Evolutionary conservation across 2,888 invertebrate genomes (phyloP).

Genomic region (Plusia festucae): DNA sequence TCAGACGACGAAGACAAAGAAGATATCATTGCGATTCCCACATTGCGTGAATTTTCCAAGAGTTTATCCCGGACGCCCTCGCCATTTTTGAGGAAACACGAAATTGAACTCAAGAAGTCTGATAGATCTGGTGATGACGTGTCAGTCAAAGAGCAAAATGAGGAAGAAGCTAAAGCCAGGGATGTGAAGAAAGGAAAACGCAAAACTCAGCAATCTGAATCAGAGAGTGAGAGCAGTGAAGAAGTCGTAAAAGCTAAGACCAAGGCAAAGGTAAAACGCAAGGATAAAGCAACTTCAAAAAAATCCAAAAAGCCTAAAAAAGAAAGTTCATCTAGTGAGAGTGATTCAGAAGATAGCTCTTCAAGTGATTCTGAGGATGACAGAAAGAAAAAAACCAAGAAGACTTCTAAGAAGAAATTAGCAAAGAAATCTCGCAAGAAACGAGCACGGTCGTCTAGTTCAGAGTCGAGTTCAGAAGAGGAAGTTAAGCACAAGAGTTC

Average conservation of each 20-base stretch:
- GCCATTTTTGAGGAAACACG: slow-evolving; percentile 93
- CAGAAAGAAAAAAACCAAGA: slow-evolving; percentile 86
- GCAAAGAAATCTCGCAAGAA: slow-evolving; percentile 86
- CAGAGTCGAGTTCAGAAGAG: slow-evolving; percentile 87
- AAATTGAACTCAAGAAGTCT: slow-evolving; percentile 87
- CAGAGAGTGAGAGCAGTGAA: slow-evolving; percentile 85
- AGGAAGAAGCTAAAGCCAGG: slow-evolving; percentile 74
- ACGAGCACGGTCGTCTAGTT: slow-evolving; percentile 84
- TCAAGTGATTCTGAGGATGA: slow-evolving; percentile 87
- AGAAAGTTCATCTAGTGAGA: slow-evolving; percentile 85
- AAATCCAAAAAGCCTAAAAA: slow-evolving; percentile 86
- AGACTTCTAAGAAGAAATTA: slow-evolving; percentile 82
- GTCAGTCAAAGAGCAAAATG: slow-evolving; percentile 84
- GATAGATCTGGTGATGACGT: slow-evolving; percentile 83
- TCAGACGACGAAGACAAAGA: slow-evolving; percentile 84
- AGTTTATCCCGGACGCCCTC: slow-evolving; percentile 96
- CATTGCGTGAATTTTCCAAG: slow-evolving; percentile 90
- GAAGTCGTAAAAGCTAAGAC: slow-evolving; percentile 81
- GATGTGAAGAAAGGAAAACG: slow-evolving; percentile 84
- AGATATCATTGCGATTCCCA: slow-evolving; percentile 80
- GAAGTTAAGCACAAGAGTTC: slow-evolving; percentile 84
- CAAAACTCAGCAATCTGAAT: slow-evolving; percentile 86
- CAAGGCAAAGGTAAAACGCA: slow-evolving; percentile 84
- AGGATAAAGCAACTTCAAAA: slow-evolving; percentile 89
- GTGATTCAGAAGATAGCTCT: slow-evolving; percentile 86